These are phyloP conservation scores for Polyommatus icarus DNA, from an alignment of 2,888 invertebrate species.

Conservation along the genomic window DNA sequence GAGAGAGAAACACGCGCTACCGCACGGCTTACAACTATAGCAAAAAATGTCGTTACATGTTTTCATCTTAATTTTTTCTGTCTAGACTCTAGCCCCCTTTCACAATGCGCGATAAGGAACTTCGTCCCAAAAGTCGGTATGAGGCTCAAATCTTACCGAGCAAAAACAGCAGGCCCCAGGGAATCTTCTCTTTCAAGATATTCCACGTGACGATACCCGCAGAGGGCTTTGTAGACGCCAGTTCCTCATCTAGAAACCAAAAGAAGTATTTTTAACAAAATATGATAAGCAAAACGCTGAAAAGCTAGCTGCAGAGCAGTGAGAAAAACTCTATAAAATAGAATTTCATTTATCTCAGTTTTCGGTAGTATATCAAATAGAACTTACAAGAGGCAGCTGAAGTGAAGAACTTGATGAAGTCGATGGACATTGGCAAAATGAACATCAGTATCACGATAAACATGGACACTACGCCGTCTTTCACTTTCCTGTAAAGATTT, in stretches of 20 bases:
- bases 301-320: neutral
- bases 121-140: neutral
- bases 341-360: too few relatives aligned
- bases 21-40: too few relatives aligned
- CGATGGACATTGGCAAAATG: constrained; percentile 88
- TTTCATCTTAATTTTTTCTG: too few relatives aligned
- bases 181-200: constrained; percentile 90
- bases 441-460: constrained; percentile 91
- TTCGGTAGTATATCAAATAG: neutral
- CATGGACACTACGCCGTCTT: constrained; percentile 91
- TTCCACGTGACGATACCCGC: constrained; percentile 91
- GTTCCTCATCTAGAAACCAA: constrained; percentile 67
- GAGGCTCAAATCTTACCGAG: constrained; percentile 73
- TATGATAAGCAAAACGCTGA: neutral
- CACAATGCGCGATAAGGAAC: too few relatives aligned
- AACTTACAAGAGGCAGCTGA: constrained; percentile 65
- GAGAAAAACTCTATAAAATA: too few relatives aligned
- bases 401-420: constrained; percentile 86
- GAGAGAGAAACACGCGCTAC: too few relatives aligned
- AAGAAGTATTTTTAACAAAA: neutral
- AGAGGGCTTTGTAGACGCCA: constrained; percentile 82
- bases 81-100: too few relatives aligned
- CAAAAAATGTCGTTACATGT: too few relatives aligned
- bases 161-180: constrained; percentile 94
- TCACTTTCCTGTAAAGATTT: constrained; percentile 81